A percentile compares a stretch with the other conserved stretches of the same genome.
phyloP scores from a whole-genome alignment of 2,888 invertebrate genomes.

The Cantharis nigra region DNA sequence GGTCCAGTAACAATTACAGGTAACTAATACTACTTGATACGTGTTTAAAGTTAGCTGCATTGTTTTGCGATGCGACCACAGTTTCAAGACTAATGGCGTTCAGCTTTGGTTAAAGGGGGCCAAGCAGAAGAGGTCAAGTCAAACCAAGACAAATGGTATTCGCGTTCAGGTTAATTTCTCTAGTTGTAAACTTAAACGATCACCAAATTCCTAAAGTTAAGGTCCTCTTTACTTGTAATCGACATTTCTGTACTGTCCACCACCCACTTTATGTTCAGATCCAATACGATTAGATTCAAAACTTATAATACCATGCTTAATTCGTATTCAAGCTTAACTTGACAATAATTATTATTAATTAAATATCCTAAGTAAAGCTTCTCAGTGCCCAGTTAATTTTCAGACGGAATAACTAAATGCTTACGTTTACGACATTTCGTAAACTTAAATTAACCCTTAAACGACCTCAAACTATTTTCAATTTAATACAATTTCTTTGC shows the following conservation, averaged over 20 bases:
- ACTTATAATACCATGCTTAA: conserved; percentile 21
- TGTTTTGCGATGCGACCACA: conserved; percentile 55
- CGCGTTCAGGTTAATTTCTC: conserved; percentile 55
- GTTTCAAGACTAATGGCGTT: conserved; percentile 53
- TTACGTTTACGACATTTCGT: neutral
- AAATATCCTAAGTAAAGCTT: conserved; percentile 2
- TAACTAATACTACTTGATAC: conserved; percentile 56
- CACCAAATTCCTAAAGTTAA: conserved; percentile 49
- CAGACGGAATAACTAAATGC: neutral
- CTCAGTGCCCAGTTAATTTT: neutral
- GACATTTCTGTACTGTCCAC: conserved; percentile 36
- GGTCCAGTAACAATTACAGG: conserved; percentile 51
- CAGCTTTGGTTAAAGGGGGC: conserved; percentile 33
- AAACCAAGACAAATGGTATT: conserved; percentile 57
- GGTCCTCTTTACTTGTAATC: conserved; percentile 36
- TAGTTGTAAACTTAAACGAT: conserved; percentile 54
- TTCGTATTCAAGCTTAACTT: neutral
- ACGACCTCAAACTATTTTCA: neutral
- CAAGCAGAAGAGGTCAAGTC: conserved; percentile 40
- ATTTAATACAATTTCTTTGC: neutral
- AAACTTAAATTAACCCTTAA: neutral
- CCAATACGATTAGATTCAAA: conserved; percentile 35
- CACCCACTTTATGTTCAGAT: conserved; percentile 35
- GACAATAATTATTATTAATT: conserved; percentile 5
- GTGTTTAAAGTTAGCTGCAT: conserved; percentile 55